phyloP scores from a whole-genome alignment of 2,888 invertebrate species.

The Lithosia quadra region DNA sequence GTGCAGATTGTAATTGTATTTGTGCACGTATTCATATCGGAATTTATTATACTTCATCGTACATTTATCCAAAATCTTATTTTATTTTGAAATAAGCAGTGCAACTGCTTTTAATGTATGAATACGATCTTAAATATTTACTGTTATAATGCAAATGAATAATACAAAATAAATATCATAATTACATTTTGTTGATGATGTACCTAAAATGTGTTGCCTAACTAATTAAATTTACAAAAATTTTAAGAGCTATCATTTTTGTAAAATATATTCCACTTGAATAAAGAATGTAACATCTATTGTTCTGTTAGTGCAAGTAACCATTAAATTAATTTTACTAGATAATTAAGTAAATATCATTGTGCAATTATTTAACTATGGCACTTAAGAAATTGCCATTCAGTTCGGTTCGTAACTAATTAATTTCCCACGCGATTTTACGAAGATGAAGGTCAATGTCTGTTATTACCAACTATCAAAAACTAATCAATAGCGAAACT shows the following conservation, averaged over 20 bases:
- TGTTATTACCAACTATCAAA: conserved; percentile 48
- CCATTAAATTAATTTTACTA: background rate
- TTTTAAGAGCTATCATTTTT: too few relatives aligned
- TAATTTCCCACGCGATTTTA: conserved; percentile 61
- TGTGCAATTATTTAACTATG: conserved; percentile 5
- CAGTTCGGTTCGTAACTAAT: conserved; percentile 18
- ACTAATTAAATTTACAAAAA: background rate
- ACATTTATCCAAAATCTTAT: background rate
- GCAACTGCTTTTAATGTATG: background rate
- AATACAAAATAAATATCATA: background rate
- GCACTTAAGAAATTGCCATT: conserved; percentile 1
- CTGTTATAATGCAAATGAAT: background rate
- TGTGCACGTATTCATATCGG: background rate
- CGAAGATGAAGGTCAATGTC: conserved; percentile 66
- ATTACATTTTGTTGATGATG: background rate
- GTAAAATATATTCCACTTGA: background rate
- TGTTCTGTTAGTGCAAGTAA: background rate
- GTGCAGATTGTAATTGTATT: conserved; percentile 29
- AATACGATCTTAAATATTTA: background rate
- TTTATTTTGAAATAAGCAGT: background rate
- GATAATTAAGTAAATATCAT: background rate
- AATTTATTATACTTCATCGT: too few relatives aligned
- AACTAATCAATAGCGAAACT: conserved; percentile 50
- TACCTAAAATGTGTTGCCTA: background rate
- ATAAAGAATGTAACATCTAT: too few relatives aligned